Evolutionary conservation across 2,113 vertebrate genomes (phyloP), one percentile per base, ranked within the genome.

Genomic region (Bucco capensis): DNA sequence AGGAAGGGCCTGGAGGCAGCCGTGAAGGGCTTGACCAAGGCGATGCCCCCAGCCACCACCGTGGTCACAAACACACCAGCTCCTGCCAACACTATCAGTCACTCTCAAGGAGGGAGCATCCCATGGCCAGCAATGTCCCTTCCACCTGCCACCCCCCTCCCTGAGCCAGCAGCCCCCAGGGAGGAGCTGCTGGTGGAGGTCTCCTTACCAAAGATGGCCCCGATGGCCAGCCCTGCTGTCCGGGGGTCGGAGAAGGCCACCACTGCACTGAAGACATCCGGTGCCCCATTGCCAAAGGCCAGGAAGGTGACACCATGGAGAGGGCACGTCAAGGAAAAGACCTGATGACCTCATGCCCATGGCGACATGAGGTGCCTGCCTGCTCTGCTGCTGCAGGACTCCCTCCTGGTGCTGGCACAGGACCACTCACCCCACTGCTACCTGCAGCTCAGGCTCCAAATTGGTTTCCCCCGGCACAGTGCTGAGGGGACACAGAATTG

Each of bases 41-140:
- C 96, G 4, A 99, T 98, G 49, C 98, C 98, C 0, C 99, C 99
- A 0, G 99, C 99, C 65, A 99, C 98, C 18, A 99, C 97, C 0
- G 99, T 99, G 83, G 99, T 99, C 25, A 99, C 99, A n/a, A 99
- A 99, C 91, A 99, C 98, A 0, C 99, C 99, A 0, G 99, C 99
- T 3, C 99, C 99, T 99, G 96, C 33, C 67, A n/a, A 60, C 2
- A 0, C 71, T 49, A 47, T 0, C 0, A 8, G 17, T 7, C 5
- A 5, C 13, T 38, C 42, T 65, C 7, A 21, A 69, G 31, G 13
- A 35, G 31, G 13, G 25, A 19, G 16, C 57, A 25, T 4, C 47
- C 60, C 73, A 8, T 2, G 1, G 15, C 5, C 14, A 28, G 1
- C 40, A 21, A 0, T 8, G 2, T 3, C 6, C 1, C 15, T 8